These are phyloP conservation scores for Pomatorhinus ruficollis DNA, from an alignment of 2,113 vertebrate species.

Conservation along the genomic window DNA sequence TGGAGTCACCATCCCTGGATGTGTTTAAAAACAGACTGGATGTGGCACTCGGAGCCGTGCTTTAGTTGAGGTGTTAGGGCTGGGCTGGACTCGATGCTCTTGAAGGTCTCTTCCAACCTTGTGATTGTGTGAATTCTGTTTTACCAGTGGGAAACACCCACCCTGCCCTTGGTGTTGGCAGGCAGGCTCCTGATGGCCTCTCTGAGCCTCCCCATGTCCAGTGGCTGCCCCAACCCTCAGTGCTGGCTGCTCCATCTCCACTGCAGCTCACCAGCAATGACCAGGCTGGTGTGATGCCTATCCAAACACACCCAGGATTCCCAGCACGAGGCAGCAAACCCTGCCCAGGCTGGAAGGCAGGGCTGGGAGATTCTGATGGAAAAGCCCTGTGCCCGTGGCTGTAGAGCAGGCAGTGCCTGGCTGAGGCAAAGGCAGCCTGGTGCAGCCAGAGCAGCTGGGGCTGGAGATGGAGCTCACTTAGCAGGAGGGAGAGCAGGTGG, in stretches of 20 bases:
- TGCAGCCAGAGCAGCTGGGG: not conserved
- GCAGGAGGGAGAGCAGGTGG: constrained; percentile 54
- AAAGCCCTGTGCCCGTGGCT: fast-evolving
- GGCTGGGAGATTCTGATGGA: not conserved
- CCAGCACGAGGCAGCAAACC: fast-evolving
- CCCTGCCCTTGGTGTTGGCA: not conserved
- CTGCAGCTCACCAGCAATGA: not conserved
- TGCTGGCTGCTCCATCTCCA: not conserved
- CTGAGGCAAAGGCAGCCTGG: not conserved
- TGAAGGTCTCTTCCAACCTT: not conserved
- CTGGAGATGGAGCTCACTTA: not conserved
- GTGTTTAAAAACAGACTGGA: not conserved
- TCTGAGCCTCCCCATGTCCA: not conserved
- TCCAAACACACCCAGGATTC: not conserved
- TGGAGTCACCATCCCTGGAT: not conserved
- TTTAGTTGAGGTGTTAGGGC: not conserved
- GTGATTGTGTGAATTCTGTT: not conserved
- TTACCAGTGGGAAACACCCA: not conserved
- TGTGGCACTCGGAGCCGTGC: not conserved
- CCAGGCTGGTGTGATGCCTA: not conserved
- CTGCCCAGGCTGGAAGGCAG: not conserved
- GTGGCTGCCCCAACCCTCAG: fast-evolving
- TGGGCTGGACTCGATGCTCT: not conserved
- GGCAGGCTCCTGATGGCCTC: not conserved
- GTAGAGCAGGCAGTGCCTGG: fast-evolving